Evolutionary conservation across 2,888 invertebrate species (phyloP).

Genomic region (Gonocerus acuteangulatus): DNA sequence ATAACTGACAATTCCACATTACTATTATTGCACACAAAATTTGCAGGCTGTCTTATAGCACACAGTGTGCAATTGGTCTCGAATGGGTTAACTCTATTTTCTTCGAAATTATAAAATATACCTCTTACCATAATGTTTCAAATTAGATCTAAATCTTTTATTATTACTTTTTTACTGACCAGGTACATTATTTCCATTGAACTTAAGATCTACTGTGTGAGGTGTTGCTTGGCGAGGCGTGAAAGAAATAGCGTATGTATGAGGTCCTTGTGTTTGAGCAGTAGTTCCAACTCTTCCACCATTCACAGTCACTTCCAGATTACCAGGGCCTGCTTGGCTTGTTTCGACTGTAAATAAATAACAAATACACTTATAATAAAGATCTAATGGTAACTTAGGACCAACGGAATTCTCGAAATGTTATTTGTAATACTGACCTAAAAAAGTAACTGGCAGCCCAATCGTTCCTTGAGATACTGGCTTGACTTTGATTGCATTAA

Average conservation of each 20-base stretch:
- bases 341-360: constrained; percentile 73
- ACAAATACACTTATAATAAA: not conserved
- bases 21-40: too few species aligned
- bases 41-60: too few species aligned
- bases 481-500: constrained; percentile 87
- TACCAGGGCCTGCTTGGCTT: constrained; percentile 95
- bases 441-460: constrained; percentile 83
- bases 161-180: constrained; percentile 49
- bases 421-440: constrained; percentile 51
- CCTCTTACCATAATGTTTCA: too few species aligned
- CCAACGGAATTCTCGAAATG: not conserved
- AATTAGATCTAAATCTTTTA: too few species aligned
- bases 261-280: constrained; percentile 92
- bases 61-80: too few species aligned
- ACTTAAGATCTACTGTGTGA: constrained; percentile 89
- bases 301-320: constrained; percentile 96
- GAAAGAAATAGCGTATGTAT: constrained; percentile 94
- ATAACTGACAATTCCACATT: too few species aligned
- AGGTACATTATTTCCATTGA: constrained; percentile 93
- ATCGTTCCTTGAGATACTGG: constrained; percentile 81
- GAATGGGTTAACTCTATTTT: too few species aligned
- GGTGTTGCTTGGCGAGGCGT: constrained; percentile 84
- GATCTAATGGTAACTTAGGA: not conserved
- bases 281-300: constrained; percentile 94
- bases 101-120: too few species aligned